A percentile compares a stretch with the other conserved stretches of the same genome.
These are phyloP conservation scores for Drosophila colorata DNA, from an alignment of 2,888 invertebrate species.

Conservation along the genomic window DNA sequence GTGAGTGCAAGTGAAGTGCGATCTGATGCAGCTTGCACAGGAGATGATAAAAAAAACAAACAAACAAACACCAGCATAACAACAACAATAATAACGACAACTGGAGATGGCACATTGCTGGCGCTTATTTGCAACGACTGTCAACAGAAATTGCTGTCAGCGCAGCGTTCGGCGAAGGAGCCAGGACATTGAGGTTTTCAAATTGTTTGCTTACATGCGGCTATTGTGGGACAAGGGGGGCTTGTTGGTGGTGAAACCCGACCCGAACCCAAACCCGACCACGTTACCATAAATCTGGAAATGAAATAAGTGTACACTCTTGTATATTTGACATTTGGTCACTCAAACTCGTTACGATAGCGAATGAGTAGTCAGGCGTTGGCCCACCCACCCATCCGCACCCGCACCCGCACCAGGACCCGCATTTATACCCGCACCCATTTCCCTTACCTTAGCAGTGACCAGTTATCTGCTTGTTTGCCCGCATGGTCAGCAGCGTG, in stretches of 20 bases:
- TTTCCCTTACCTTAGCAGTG: not conserved
- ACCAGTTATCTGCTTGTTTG: slow-evolving; percentile 26
- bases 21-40: slow-evolving; percentile 36
- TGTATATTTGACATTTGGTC: slow-evolving; percentile 80
- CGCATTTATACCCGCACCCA: no score
- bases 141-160: slow-evolving; percentile 74
- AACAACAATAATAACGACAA: slow-evolving; percentile 6
- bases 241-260: not conserved
- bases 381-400: not conserved
- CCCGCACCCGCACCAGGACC: not conserved
- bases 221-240: not conserved
- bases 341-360: slow-evolving; percentile 62
- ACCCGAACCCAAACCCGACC: slow-evolving; percentile 3
- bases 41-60: slow-evolving; percentile 13
- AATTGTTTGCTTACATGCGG: slow-evolving; percentile 41
- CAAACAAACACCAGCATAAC: slow-evolving; percentile 3
- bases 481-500: slow-evolving; percentile 40
- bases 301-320: slow-evolving; percentile 76
- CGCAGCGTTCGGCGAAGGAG: slow-evolving; percentile 42
- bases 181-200: slow-evolving; percentile 28
- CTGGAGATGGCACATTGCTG: slow-evolving; percentile 48
- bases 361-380: slow-evolving; percentile 37
- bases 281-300: slow-evolving; percentile 69
- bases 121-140: slow-evolving; percentile 57
- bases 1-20: slow-evolving; percentile 70